Percentiles rank a stretch among this genome's conserved stretches.
phyloP scores from a whole-genome alignment of 2,888 invertebrate species.

The Drosophila eohydei region DNA sequence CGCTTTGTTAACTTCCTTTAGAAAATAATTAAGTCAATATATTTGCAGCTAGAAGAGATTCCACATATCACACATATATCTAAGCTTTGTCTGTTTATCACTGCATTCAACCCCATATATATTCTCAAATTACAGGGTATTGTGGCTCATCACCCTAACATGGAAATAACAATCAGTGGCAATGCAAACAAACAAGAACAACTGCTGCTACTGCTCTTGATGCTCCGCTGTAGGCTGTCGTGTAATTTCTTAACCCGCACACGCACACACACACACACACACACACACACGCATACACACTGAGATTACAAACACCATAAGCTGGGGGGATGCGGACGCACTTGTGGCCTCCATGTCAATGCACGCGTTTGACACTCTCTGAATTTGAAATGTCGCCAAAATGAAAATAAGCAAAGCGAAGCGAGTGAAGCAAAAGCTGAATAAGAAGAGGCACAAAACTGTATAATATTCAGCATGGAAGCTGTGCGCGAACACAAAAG shows the following conservation, averaged over 20 bases:
- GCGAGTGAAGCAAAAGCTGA: constrained; percentile 13
- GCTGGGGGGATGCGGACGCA: constrained; percentile 48
- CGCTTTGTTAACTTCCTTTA: not conserved
- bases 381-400: constrained; percentile 76
- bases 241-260: constrained; percentile 53
- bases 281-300: not conserved
- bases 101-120: not conserved
- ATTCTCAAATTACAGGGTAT: constrained; percentile 15
- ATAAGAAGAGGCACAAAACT: constrained; percentile 25
- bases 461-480: constrained; percentile 46
- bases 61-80: not conserved
- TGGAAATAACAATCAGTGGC: constrained; percentile 51
- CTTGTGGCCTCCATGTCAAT: constrained; percentile 75
- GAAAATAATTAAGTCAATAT: not conserved
- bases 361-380: constrained; percentile 71
- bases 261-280: constrained; percentile 6
- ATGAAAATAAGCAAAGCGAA: constrained; percentile 50
- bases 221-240: constrained; percentile 45
- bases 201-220: constrained; percentile 31
- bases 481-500: constrained; percentile 29
- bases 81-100: not conserved
- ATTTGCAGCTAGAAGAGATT: not conserved
- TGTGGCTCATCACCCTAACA: not conserved
- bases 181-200: constrained; percentile 51
- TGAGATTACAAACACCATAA: constrained; percentile 17